Evolutionary conservation across 2,113 vertebrate genomes (phyloP), one percentile per base, ranked within the genome.

Genomic region (Promerops cafer): DNA sequence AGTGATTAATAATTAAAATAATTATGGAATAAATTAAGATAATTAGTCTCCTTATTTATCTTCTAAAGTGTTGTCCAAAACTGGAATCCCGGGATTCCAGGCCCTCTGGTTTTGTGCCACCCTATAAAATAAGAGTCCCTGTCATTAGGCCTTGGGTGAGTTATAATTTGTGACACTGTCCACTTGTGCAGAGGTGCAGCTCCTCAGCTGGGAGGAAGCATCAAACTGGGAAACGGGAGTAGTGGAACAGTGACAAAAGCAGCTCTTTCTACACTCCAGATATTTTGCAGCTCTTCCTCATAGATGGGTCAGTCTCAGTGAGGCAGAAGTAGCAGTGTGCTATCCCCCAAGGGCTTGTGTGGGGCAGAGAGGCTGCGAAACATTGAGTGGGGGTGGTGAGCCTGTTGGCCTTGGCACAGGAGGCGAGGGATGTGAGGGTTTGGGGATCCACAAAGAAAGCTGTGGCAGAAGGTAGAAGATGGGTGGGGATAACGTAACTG

Each of bases 11-110:
- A 90, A 87, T 94, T 94, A 87, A 84, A 79, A 74, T 96, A 94
- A 95, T 95, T 91, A 83, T 37, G 16, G 84, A 89, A 96, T 93
- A 91, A 65, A 91, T 95, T 94, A 95, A 82, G n/a, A 42, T 89
- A 94, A 93, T 96, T 91, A 65, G 40, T 45, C 27, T 82, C 47
- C 65, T 80, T 52, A 84, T 47, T 96, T 91, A 82, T 93, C 74
- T 37, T 81, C 78, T 30, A 10, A 65, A 92, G 9, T 39, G 35
- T 37, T 90, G 75, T 65, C 82, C 91, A 75, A 78, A 90, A 86
- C 80, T 68, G 76, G 94, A 94, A 93, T 90, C 50, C 37, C 44
- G 1, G 33, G 57, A 91, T 93, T 91, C 94, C 82, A 83, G 78
- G 50, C 45, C 24, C 28, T 66, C 78, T 1, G 16, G 75, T 87